phyloP scores from a whole-genome alignment of 2,888 invertebrate species.

The Pilophorus perplexus region DNA sequence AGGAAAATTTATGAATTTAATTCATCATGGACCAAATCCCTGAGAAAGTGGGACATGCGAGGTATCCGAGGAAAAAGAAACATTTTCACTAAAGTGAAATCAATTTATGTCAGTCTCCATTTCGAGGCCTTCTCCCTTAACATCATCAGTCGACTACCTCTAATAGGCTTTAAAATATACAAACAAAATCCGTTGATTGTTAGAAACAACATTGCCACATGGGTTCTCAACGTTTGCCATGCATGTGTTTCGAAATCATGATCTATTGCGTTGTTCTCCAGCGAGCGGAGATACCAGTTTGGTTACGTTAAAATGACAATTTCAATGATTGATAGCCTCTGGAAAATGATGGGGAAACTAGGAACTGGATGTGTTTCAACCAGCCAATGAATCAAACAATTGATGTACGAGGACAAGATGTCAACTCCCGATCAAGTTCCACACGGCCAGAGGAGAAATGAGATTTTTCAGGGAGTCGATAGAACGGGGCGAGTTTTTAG shows the following conservation, averaged over 20 bases:
- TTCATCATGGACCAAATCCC: too few relatives aligned
- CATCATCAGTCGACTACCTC: too few relatives aligned
- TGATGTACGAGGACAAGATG: constrained; percentile 35
- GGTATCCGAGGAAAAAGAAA: too few relatives aligned
- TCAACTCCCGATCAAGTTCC: constrained; percentile 27
- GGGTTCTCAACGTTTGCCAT: not conserved
- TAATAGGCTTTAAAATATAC: too few relatives aligned
- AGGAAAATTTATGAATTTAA: too few relatives aligned
- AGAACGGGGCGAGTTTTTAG: too few relatives aligned
- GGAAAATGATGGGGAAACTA: constrained; percentile 25
- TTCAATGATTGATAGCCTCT: constrained; percentile 18
- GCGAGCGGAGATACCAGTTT: constrained; percentile 25
- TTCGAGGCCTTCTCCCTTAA: too few relatives aligned
- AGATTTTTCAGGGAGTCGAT: constrained; percentile 3
- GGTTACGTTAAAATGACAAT: constrained; percentile 28
- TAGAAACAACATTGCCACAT: too few relatives aligned
- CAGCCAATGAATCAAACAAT: constrained; percentile 31
- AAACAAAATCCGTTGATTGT: too few relatives aligned
- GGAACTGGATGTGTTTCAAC: constrained; percentile 15
- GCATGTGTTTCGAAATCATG: not conserved
- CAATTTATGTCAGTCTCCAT: too few relatives aligned
- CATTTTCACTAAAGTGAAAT: too few relatives aligned
- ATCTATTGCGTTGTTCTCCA: constrained; percentile 5
- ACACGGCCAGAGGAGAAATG: constrained; percentile 28
- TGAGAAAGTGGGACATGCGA: too few relatives aligned